A percentile compares a stretch with the other conserved stretches of the same genome.
These are phyloP conservation scores for Cichladusa arquata DNA, from an alignment of 2,113 vertebrate genomes.

Conservation along the genomic window DNA sequence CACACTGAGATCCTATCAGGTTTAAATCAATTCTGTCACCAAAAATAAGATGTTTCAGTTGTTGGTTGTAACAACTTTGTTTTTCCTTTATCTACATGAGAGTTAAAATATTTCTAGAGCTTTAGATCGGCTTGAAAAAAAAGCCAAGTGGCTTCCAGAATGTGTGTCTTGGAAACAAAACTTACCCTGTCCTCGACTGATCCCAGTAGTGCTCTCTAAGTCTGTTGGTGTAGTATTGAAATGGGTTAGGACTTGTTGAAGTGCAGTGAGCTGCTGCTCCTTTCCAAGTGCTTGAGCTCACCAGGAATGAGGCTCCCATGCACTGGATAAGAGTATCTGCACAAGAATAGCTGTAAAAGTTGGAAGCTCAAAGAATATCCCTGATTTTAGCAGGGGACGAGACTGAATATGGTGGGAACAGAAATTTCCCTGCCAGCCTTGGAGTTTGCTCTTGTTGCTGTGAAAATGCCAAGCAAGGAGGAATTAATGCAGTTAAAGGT, in stretches of 20 bases:
- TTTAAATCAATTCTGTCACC: not conserved
- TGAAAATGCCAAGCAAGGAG: not conserved
- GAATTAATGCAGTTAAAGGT: not conserved
- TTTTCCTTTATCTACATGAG: not conserved
- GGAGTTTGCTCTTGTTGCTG: not conserved
- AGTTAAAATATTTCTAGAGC: not conserved
- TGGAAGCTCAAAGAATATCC: not conserved
- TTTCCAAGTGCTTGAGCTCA: not conserved
- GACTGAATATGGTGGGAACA: not conserved
- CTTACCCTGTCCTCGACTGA: rapidly evolving
- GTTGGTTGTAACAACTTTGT: not conserved
- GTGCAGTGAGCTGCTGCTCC: not conserved
- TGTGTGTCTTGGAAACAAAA: not conserved
- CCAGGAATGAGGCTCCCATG: not conserved
- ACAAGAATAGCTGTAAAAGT: not conserved
- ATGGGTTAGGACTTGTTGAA: not conserved
- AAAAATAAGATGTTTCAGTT: not conserved
- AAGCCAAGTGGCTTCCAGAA: not conserved
- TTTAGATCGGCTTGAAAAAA: not conserved
- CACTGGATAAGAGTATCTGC: not conserved
- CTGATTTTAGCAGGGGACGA: not conserved
- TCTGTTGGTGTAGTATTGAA: rapidly evolving
- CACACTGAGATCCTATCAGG: not conserved
- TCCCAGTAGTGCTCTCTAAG: rapidly evolving
- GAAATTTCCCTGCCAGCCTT: not conserved